Evolutionary conservation across 2,113 vertebrate genomes (phyloP).

Genomic region (Xiphophorus maculatus): DNA sequence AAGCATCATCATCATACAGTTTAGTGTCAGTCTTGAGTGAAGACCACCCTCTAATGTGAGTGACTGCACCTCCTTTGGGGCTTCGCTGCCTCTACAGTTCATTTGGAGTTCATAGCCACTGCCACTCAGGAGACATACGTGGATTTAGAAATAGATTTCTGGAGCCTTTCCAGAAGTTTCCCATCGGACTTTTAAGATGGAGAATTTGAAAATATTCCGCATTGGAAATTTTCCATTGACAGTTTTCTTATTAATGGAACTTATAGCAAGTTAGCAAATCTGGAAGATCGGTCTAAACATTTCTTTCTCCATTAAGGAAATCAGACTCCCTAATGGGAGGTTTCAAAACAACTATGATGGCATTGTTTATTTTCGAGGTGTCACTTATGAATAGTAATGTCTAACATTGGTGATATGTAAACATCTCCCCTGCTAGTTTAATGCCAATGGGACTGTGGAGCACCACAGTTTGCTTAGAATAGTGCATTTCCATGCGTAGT

Average conservation of each 20-base stretch:
- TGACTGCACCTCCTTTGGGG: background rate
- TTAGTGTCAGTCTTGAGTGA: background rate
- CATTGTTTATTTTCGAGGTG: background rate
- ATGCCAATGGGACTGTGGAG: conserved; percentile 13
- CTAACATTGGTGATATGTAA: background rate
- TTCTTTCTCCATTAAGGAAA: background rate
- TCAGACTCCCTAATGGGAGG: background rate
- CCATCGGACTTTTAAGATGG: background rate
- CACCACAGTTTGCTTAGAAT: conserved; percentile 30
- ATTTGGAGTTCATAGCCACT: background rate
- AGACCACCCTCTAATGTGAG: background rate
- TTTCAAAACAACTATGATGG: background rate
- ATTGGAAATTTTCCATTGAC: background rate
- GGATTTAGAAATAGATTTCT: background rate
- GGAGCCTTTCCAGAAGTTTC: background rate
- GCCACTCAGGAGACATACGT: background rate
- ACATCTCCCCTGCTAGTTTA: background rate
- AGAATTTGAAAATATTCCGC: background rate
- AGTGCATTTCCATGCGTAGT: conserved; percentile 30
- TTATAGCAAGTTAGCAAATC: background rate
- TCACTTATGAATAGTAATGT: background rate
- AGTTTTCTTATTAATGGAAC: background rate
- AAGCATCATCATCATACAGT: background rate
- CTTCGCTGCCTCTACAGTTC: background rate
- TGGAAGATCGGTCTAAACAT: background rate